These are phyloP conservation scores for Pyrochroa serraticornis DNA, from an alignment of 2,888 invertebrate genomes.

Conservation along the genomic window DNA sequence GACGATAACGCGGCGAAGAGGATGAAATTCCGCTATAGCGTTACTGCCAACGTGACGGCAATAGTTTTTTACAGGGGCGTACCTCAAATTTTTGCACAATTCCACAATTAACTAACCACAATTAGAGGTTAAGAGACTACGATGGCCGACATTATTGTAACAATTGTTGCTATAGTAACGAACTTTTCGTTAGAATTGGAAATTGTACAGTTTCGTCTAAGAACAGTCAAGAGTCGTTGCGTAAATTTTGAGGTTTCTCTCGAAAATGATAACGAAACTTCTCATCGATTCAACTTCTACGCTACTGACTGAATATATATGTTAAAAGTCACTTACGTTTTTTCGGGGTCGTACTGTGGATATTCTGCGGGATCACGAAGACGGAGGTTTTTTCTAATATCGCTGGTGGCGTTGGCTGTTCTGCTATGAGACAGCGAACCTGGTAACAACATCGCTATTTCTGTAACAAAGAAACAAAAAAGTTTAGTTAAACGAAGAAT, in stretches of 20 bases:
- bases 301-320: background rate
- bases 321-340: constrained; percentile 68
- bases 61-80: too few species aligned
- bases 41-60: background rate
- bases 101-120: background rate
- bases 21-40: constrained; percentile 4
- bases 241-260: background rate
- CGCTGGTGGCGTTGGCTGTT: constrained; percentile 78
- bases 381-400: constrained; percentile 79
- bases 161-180: too few species aligned
- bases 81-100: background rate
- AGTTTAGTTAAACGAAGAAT: too few species aligned
- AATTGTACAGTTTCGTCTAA: too few species aligned
- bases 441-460: constrained; percentile 83
- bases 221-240: background rate
- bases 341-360: constrained; percentile 71
- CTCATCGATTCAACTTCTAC: too few species aligned
- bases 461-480: constrained; percentile 59
- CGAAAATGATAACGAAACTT: too few species aligned
- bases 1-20: constrained; percentile 10
- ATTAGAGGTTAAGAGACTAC: too few species aligned
- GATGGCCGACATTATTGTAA: too few species aligned
- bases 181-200: too few species aligned
- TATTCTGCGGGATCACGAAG: constrained; percentile 74
- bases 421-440: constrained; percentile 77